Evolutionary conservation across 2,113 vertebrate genomes (phyloP).

Genomic region (Hippocampus barbouri): DNA sequence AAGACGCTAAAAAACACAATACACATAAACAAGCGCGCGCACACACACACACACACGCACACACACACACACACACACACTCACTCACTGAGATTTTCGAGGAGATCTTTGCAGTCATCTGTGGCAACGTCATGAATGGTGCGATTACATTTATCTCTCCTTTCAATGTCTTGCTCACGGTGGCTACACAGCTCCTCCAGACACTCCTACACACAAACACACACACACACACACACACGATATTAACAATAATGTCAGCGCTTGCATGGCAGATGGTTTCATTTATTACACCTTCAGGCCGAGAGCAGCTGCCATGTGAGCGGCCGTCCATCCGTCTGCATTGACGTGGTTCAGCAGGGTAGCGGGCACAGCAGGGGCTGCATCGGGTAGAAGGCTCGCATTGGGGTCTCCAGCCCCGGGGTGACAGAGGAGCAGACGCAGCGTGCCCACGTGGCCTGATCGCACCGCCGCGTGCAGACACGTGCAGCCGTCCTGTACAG

Average conservation of each 20-base stretch:
- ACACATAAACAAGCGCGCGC: not conserved
- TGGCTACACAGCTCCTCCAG: slow-evolving; percentile 90
- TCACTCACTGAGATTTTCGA: slow-evolving; percentile 91
- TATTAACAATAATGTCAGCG: not conserved
- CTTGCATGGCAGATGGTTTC: not conserved
- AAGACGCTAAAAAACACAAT: too few species aligned
- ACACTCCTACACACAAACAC: slow-evolving; percentile 78
- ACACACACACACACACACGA: slow-evolving; percentile 7
- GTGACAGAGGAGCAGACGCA: slow-evolving; percentile 83
- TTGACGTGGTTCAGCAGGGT: slow-evolving; percentile 84
- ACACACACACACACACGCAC: too few species aligned
- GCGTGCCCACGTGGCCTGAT: slow-evolving; percentile 80
- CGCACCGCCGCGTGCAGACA: slow-evolving; percentile 83
- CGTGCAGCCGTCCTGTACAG: slow-evolving; percentile 84
- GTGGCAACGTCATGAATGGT: slow-evolving; percentile 93
- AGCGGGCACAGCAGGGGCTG: slow-evolving; percentile 35
- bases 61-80: not conserved
- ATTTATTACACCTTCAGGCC: slow-evolving; percentile 85
- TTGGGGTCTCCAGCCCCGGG: slow-evolving; percentile 25
- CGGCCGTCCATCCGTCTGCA: slow-evolving; percentile 90
- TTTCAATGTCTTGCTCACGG: slow-evolving; percentile 84
- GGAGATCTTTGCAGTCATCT: slow-evolving; percentile 94
- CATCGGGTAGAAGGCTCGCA: slow-evolving; percentile 16
- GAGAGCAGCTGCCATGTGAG: slow-evolving; percentile 89
- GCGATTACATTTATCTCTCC: slow-evolving; percentile 84